phyloP scores from a whole-genome alignment of 2,113 vertebrate species.

The Chloebia gouldiae region DNA sequence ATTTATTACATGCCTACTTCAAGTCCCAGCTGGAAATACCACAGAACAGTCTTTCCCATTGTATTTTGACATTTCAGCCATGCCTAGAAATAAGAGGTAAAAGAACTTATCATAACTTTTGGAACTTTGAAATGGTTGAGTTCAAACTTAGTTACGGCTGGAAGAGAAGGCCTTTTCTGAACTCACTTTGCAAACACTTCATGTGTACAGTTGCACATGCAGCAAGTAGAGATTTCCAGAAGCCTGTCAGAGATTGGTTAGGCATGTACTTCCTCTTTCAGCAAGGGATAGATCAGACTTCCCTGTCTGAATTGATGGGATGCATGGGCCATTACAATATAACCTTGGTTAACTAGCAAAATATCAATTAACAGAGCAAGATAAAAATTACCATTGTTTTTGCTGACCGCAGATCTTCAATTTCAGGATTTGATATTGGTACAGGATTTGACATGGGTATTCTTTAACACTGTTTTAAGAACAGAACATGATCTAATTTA shows the following conservation, averaged over 20 bases:
- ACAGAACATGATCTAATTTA: neutral
- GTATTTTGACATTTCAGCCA: slow-evolving; percentile 44
- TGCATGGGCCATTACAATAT: neutral
- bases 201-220: neutral
- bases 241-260: neutral
- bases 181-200: neutral
- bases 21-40: slow-evolving; percentile 58
- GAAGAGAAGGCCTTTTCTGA: neutral
- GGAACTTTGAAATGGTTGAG: slow-evolving; percentile 41
- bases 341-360: neutral
- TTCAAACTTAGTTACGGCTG: slow-evolving; percentile 17
- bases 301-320: neutral
- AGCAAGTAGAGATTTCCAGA: neutral
- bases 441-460: neutral
- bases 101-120: slow-evolving; percentile 46
- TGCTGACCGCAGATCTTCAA: neutral
- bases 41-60: slow-evolving; percentile 58
- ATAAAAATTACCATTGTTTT: neutral
- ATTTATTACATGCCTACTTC: slow-evolving; percentile 63
- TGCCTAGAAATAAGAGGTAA: slow-evolving; percentile 42
- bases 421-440: neutral
- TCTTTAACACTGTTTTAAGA: neutral
- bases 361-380: neutral
- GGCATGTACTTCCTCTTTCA: neutral
- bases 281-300: neutral